A percentile compares a stretch with the other conserved stretches of the same genome.
Evolutionary conservation across 2,888 invertebrate genomes (phyloP).

Genomic region (Brenthis hecate): DNA sequence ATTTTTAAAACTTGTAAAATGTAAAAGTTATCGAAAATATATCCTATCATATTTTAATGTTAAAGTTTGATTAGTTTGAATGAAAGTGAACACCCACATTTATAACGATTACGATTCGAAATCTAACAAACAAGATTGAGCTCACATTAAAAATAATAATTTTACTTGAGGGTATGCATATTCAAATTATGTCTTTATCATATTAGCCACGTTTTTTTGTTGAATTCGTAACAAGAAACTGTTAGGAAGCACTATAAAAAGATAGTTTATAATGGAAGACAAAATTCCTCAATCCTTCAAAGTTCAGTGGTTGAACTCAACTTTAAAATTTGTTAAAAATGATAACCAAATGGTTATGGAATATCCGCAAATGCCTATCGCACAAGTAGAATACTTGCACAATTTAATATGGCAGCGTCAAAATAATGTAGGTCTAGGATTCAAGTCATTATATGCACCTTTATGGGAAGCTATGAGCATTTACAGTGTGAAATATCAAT

Average conservation of each 20-base stretch:
- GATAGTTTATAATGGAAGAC: slow-evolving; percentile 22
- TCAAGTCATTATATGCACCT: slow-evolving; percentile 44
- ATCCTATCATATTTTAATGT: too few species aligned
- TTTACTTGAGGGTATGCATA: not conserved
- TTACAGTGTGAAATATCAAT: slow-evolving; percentile 37
- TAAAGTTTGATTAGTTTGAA: too few species aligned
- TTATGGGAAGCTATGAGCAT: slow-evolving; percentile 49
- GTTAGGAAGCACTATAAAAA: not conserved
- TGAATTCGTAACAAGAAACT: too few species aligned
- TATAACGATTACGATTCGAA: too few species aligned
- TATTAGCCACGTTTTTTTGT: too few species aligned
- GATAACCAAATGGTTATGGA: slow-evolving; percentile 38
- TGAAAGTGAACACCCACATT: too few species aligned
- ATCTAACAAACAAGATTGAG: not conserved
- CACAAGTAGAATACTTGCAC: slow-evolving; percentile 47
- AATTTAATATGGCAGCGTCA: slow-evolving; percentile 41
- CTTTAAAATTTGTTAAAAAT: slow-evolving; percentile 54
- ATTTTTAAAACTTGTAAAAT: too few species aligned
- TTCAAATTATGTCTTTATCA: not conserved
- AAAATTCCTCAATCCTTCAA: slow-evolving; percentile 43
- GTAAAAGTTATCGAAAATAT: too few species aligned
- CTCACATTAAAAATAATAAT: not conserved
- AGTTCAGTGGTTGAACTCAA: slow-evolving; percentile 45
- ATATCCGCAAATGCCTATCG: slow-evolving; percentile 49
- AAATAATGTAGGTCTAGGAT: slow-evolving; percentile 37